Evolutionary conservation across 2,888 invertebrate genomes (phyloP), one percentile per base, ranked within the genome.

Genomic region (Aporophyla lueneburgensis): DNA sequence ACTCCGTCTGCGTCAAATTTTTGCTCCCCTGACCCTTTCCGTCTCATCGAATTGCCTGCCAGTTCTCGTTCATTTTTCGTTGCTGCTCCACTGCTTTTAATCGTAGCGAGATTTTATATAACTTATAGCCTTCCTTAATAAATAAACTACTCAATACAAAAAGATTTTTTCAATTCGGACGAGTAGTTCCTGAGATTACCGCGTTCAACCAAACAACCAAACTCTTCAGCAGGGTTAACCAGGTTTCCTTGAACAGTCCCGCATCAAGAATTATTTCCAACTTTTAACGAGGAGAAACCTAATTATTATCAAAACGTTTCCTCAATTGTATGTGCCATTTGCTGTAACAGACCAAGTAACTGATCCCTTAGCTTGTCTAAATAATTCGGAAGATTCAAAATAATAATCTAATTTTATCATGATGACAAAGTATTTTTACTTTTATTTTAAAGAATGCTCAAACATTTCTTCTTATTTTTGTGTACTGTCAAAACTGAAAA

Each of bases 301-400:
- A 73, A 76, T 84, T 63, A 76, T 84, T 63, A 76, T 71, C 71
- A 71, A 76, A 80, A 74, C 65, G 65, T 81, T 80, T 72, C 58
- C 74, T 81, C 40, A 81, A 62, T 69, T 80, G 70, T 58, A 80
- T 76, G 68, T 74, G 27, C 69, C 69, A 62, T 77, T 80, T 51
- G 33, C 59, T 16, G 53, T 84, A 83, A 77, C 74, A n/a, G 61
- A 27, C 54, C 65, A 61, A 72, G 74, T 80, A 72, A 74, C 14
- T 65, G 43, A 65, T 76, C 63, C 68, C 14, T 49, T 19, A 69
- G 61, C 70, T 66, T 70, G n/a, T 58, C 21, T 67, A n/a, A 62
- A 74, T 59, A 62, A 74, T 61, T 51, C 27, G 63, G 69, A 58
- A 66, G 62, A 51, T 66, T 69, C 24, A 21, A 24, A 61, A 14